Conservation (phyloP, 2,888 invertebrate genomes). For the Drosophila anomalata region DNA sequence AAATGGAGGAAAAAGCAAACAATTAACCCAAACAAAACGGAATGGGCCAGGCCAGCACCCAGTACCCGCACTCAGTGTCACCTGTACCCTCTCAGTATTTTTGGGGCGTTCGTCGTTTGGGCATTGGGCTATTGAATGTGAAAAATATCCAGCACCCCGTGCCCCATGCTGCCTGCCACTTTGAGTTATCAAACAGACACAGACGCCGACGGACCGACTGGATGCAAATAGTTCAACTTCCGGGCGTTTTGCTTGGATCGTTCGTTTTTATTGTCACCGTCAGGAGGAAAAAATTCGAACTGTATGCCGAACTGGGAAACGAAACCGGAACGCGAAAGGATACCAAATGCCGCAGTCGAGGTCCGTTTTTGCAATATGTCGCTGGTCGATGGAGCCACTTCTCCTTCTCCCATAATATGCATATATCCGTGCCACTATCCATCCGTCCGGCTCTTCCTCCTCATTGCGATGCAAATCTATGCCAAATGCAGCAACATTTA, state of each 20-base stretch:
- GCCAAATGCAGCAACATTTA: constrained; percentile 71
- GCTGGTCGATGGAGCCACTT: constrained; percentile 56
- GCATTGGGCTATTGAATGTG: neutral
- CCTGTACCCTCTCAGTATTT: constrained; percentile 43
- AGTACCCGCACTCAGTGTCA: constrained; percentile 38
- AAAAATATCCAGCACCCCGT: constrained; percentile 2
- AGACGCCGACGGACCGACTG: constrained; percentile 21
- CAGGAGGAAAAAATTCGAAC: constrained; percentile 52
- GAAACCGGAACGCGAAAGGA: constrained; percentile 40
- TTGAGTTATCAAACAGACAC: constrained; percentile 48
- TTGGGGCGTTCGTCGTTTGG: constrained; percentile 2
- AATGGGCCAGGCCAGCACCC: neutral
- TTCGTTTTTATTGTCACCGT: constrained; percentile 68
- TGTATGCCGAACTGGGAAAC: constrained; percentile 28
- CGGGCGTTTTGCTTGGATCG: constrained; percentile 50
- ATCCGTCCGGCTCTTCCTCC: neutral
- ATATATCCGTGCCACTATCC: constrained; percentile 1
- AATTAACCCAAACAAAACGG: constrained; percentile 62
- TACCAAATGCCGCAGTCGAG: constrained; percentile 42
- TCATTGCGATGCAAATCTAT: constrained; percentile 75
- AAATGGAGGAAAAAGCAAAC: constrained; percentile 62
- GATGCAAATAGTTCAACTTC: constrained; percentile 67
- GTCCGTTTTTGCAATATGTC: constrained; percentile 65
- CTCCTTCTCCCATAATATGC: neutral
- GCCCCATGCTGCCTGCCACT: neutral